Evolutionary conservation across 2,113 vertebrate species (phyloP).

Genomic region (Pedionomus torquatus): DNA sequence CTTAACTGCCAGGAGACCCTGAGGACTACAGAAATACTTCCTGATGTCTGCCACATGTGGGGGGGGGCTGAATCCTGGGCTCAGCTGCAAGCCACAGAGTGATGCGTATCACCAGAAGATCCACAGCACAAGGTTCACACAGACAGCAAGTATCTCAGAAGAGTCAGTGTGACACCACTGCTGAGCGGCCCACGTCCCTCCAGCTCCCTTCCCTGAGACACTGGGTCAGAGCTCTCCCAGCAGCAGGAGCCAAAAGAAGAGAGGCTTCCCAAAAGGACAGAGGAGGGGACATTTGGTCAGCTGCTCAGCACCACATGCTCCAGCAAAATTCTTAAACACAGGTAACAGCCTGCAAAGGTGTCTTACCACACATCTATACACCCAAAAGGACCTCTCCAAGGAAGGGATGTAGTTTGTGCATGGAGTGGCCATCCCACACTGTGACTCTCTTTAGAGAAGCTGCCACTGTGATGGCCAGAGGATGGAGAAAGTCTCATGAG

Average conservation of each 20-base stretch:
- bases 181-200: background rate
- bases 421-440: background rate
- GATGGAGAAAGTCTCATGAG: accelerated
- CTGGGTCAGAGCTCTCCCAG: background rate
- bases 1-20: background rate
- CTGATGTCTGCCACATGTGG: background rate
- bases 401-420: background rate
- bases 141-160: background rate
- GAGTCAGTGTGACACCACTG: background rate
- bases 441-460: background rate
- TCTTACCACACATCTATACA: background rate
- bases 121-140: background rate
- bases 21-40: background rate
- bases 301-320: background rate
- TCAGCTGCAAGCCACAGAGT: background rate
- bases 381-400: background rate
- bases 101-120: background rate
- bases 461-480: background rate
- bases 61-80: background rate
- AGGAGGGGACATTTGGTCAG: background rate
- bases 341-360: background rate
- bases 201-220: background rate
- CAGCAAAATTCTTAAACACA: background rate
- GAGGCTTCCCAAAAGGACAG: background rate
- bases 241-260: background rate